Conservation (phyloP, 92 coral and sea anemone genomes). For the Ricordea florida region DNA sequence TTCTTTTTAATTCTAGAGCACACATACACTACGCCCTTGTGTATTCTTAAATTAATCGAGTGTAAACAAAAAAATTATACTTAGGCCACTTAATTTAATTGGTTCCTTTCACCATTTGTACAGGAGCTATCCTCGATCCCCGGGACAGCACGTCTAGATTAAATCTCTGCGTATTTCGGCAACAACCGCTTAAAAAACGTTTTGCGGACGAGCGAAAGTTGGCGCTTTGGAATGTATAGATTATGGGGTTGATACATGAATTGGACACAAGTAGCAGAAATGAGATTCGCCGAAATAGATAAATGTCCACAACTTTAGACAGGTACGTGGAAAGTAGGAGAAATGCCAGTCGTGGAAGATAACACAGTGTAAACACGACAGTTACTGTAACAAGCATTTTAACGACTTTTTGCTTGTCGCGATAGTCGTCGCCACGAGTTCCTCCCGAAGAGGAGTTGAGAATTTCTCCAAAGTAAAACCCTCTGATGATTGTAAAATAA, state of each 20-base stretch:
- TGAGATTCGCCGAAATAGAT: slow-evolving; percentile 33
- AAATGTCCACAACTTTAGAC: background rate
- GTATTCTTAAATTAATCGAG: no score
- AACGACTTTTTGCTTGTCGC: slow-evolving; percentile 36
- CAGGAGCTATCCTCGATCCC: no score
- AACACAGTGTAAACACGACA: slow-evolving; percentile 41
- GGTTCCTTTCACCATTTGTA: no score
- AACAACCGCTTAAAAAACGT: no score
- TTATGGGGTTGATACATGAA: slow-evolving; percentile 63
- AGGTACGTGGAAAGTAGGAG: slow-evolving; percentile 45
- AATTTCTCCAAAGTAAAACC: slow-evolving; percentile 18
- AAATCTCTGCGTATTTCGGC: no score
- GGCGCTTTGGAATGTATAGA: slow-evolving; percentile 53
- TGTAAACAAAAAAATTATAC: no score
- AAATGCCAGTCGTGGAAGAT: slow-evolving; percentile 45
- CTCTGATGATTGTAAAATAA: slow-evolving; percentile 50
- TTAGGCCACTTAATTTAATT: no score
- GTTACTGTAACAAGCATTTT: slow-evolving; percentile 42
- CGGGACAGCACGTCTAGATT: no score
- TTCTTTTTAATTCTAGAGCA: no score
- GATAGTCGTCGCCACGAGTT: slow-evolving; percentile 1
- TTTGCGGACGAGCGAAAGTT: slow-evolving; percentile 25
- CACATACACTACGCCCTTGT: no score
- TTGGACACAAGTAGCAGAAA: slow-evolving; percentile 54
- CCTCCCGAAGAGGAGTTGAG: background rate